These are phyloP conservation scores for Scortum barcoo DNA, from an alignment of 2,113 vertebrate species.

Conservation along the genomic window DNA sequence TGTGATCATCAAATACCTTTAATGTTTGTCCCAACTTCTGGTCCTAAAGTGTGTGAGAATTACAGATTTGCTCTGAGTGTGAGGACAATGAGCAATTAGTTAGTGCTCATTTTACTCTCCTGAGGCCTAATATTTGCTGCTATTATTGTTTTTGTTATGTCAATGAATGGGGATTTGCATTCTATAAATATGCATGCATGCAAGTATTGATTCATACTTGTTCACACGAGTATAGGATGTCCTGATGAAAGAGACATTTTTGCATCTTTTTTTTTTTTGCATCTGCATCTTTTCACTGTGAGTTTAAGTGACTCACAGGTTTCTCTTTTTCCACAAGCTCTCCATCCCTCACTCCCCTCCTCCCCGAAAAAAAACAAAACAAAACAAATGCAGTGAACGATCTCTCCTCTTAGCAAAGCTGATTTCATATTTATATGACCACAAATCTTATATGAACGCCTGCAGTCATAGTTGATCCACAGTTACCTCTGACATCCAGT, in stretches of 20 bases:
- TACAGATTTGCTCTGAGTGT: background rate
- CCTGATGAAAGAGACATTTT: background rate
- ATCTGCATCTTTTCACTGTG: background rate
- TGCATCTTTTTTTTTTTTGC: background rate
- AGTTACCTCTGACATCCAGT: slow-evolving; percentile 61
- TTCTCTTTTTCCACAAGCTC: background rate
- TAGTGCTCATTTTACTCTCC: background rate
- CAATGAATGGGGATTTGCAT: no score
- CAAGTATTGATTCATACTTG: no score
- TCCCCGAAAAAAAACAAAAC: no score
- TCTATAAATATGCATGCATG: no score
- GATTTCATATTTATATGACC: slow-evolving; percentile 32
- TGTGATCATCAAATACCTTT: background rate
- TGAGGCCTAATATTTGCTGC: background rate
- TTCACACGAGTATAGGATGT: no score
- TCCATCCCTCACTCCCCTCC: background rate
- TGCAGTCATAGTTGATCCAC: slow-evolving; percentile 70
- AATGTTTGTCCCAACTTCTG: background rate
- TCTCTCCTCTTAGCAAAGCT: slow-evolving; percentile 9
- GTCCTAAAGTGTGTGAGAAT: background rate
- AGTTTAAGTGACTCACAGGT: background rate
- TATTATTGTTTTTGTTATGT: no score
- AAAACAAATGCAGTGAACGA: background rate
- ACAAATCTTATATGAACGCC: slow-evolving; percentile 48
- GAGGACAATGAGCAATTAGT: background rate